Conservation (phyloP, 2,113 vertebrate species). For the Azemiops feae region DNA sequence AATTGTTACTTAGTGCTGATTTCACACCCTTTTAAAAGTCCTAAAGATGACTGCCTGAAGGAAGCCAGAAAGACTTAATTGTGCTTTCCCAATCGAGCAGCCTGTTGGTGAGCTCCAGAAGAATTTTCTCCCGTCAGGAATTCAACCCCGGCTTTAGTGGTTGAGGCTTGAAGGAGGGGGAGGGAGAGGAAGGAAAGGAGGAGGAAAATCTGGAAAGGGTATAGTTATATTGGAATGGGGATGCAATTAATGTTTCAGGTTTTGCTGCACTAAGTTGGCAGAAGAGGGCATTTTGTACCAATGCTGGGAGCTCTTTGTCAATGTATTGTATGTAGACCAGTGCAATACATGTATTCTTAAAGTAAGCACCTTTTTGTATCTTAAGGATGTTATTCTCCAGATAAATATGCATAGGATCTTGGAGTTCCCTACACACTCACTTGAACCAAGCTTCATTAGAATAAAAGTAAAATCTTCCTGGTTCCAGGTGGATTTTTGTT, state of each 20-base stretch:
- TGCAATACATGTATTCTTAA: neutral
- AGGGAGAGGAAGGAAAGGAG: conserved; percentile 7
- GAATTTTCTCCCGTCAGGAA: conserved; percentile 59
- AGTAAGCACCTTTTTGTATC: neutral
- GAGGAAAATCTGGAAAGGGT: conserved; percentile 35
- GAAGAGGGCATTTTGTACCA: neutral
- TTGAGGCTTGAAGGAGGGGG: conserved; percentile 45
- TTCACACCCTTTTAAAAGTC: conserved; percentile 72
- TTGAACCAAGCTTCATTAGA: neutral
- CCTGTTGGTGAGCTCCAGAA: conserved; percentile 60
- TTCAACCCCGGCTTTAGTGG: conserved; percentile 37
- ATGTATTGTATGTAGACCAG: neutral
- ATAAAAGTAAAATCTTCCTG: neutral
- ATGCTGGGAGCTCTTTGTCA: neutral
- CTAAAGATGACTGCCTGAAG: conserved; percentile 62
- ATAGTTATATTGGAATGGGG: conserved; percentile 32
- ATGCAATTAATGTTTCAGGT: conserved; percentile 37
- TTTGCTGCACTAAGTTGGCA: neutral
- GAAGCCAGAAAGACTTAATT: conserved; percentile 61
- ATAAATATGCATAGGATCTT: neutral
- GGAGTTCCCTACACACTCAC: neutral
- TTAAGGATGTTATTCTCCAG: neutral
- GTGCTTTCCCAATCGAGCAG: conserved; percentile 65
- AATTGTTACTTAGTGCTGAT: conserved; percentile 74
- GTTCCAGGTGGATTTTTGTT: neutral